Conservation (phyloP, 2,888 invertebrate species). For the Branchellion lobata region DNA sequence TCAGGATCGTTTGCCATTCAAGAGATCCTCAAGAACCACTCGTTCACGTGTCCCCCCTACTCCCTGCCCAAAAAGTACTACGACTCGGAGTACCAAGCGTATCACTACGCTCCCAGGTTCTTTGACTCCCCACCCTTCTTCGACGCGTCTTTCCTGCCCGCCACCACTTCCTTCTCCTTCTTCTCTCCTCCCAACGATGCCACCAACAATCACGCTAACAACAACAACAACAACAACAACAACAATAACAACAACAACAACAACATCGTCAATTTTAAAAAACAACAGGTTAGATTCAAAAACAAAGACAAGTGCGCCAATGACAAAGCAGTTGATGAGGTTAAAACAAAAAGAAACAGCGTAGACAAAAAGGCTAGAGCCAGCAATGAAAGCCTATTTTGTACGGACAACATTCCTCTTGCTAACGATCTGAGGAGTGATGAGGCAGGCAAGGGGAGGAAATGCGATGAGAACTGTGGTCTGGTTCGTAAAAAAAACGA, state of each 20-base stretch:
- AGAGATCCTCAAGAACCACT: conserved; percentile 26
- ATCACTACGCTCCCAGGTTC: not conserved
- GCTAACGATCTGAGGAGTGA: not conserved
- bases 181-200: not conserved
- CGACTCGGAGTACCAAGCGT: conserved; percentile 20
- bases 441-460: too few relatives aligned
- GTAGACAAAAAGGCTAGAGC: not conserved
- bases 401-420: not conserved
- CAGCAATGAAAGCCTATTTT: not conserved
- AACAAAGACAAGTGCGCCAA: too few relatives aligned
- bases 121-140: too few relatives aligned
- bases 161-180: not conserved
- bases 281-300: too few relatives aligned
- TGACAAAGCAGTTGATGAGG: too few relatives aligned
- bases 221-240: conserved; percentile 4
- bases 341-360: not conserved
- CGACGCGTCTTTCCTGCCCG: too few relatives aligned
- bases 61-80: conserved; percentile 19
- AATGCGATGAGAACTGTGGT: too few relatives aligned
- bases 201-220: not conserved
- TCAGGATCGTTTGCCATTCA: conserved; percentile 33
- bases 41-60: conserved; percentile 29
- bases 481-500: too few relatives aligned
- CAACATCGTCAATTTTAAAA: too few relatives aligned
- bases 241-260: not conserved